These are phyloP conservation scores for Sakesphorus luctuosus DNA, from an alignment of 2,113 vertebrate genomes.

Conservation along the genomic window DNA sequence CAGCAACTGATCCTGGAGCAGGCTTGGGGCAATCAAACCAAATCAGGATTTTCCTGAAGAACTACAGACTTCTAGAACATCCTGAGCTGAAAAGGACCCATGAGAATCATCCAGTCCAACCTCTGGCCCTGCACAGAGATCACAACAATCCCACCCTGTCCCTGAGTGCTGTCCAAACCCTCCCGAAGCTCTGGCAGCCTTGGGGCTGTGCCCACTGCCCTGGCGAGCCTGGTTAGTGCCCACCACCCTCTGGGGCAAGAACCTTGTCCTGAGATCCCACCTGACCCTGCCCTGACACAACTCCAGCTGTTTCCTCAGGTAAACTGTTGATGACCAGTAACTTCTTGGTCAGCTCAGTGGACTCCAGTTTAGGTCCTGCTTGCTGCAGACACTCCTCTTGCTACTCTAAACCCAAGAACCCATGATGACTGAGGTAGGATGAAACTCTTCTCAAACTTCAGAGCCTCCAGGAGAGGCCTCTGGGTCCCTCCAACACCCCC, in stretches of 20 bases:
- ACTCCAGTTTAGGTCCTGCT: not conserved
- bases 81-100: not conserved
- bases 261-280: too few relatives aligned
- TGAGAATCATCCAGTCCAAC: not conserved
- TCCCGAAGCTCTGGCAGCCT: not conserved
- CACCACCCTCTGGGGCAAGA: too few relatives aligned
- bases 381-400: not conserved
- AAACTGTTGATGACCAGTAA: accelerated
- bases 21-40: not conserved
- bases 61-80: accelerated
- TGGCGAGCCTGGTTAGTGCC: too few relatives aligned
- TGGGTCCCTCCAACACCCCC: not conserved
- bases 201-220: accelerated
- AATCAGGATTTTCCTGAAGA: not conserved
- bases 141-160: not conserved
- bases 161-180: not conserved
- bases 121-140: not conserved
- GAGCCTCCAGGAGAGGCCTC: not conserved
- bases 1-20: not conserved
- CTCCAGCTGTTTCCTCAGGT: not conserved
- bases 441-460: not conserved
- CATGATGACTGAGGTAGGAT: accelerated
- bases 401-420: not conserved
- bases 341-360: not conserved
- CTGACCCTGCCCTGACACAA: not conserved